Conservation (phyloP, 2,113 vertebrate genomes). For the Oenanthe melanoleuca region DNA sequence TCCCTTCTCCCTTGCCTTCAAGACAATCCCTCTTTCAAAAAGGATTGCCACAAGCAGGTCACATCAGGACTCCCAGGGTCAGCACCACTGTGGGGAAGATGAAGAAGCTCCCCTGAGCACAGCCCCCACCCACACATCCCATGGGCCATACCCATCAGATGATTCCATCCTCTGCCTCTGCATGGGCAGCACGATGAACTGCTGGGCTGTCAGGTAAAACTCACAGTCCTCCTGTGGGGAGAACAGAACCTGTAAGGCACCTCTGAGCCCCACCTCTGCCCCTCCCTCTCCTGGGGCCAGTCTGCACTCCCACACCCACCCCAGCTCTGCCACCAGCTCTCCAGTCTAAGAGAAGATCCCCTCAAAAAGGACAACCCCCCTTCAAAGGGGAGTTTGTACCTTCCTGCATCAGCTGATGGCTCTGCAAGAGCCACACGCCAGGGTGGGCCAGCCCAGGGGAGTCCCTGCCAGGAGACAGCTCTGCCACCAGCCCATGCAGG, state of each 20-base stretch:
- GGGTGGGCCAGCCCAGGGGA: not conserved
- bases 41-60: not conserved
- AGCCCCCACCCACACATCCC: not conserved
- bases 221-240: constrained; percentile 41
- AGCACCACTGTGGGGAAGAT: accelerated
- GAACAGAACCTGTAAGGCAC: not conserved
- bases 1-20: not conserved
- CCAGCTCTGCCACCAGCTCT: not conserved
- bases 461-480: not conserved
- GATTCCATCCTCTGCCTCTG: constrained; percentile 53
- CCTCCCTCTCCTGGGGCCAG: not conserved
- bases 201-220: constrained; percentile 20
- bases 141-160: not conserved
- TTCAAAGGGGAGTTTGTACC: not conserved
- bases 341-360: not conserved
- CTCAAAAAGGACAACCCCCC: not conserved
- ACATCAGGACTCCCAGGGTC: not conserved
- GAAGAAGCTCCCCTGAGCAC: not conserved
- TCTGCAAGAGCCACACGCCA: not conserved
- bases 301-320: not conserved
- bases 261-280: not conserved
- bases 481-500: not conserved
- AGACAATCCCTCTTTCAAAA: not conserved
- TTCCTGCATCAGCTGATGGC: not conserved
- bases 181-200: constrained; percentile 54